Evolutionary conservation across 64 coral and sea anemone genomes (phyloP), one percentile per base, ranked within the genome.

Genomic region (Porites australiensis): DNA sequence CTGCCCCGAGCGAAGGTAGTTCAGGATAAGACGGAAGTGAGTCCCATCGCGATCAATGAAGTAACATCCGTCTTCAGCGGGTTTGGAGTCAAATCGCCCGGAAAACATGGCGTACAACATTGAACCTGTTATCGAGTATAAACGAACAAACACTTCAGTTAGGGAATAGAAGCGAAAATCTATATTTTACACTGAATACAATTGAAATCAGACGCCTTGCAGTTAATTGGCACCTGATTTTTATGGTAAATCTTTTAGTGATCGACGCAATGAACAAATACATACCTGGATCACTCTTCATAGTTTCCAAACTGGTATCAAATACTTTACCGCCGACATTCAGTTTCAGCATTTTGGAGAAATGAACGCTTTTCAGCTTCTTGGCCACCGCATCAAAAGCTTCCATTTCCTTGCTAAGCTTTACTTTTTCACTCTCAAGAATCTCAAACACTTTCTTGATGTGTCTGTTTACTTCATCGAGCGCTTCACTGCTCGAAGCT

Each of bases 261-360:
- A n/a, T n/a, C n/a, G n/a, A n/a, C n/a, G n/a, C n/a, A n/a, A n/a
- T n/a, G n/a, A 57, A 57, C 53, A 57, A 37, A 37, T 37, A 37
- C 27, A 37, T 37, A 2, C 70, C 54, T 21, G 75, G 44, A 79
- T 90, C 88, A 52, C 80, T 82, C 44, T 47, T 90, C 59, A 90
- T 58, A 54, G 88, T 90, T 8, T 82, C 75, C 3, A 79, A 45
- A 69, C 75, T 90, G 14, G 77, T 82, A 13, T 60, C 49, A 23
- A 79, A 90, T 8, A 66, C 20, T 22, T 90, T 58, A 11, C 89
- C 89, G 3, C 89, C 89, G 3, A 91, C 70, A 73, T 91, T 91
- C 8, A 91, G 79, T 74, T 91, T 82, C 14, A 91, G 15, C 54
- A 60, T 79, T 45, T 50, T 54, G 16, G 75, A 23, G 83, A 87